Conservation (phyloP, 2,888 invertebrate genomes). For the Synanthedon myopaeformis region DNA sequence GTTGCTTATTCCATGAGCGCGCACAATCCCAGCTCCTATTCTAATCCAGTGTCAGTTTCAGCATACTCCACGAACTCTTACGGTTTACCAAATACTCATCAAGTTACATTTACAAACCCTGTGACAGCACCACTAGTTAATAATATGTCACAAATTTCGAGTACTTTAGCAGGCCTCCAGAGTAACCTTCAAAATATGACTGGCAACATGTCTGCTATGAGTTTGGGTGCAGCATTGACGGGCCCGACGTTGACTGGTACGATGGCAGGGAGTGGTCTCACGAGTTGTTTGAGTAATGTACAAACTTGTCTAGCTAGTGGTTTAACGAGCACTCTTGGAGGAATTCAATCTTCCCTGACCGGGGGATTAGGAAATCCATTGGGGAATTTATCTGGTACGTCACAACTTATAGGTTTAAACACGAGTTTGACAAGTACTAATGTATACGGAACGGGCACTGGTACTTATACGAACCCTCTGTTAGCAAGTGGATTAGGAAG, state of each 20-base stretch:
- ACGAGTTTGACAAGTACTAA: slow-evolving; percentile 49
- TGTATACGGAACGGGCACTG: slow-evolving; percentile 46
- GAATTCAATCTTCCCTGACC: slow-evolving; percentile 51
- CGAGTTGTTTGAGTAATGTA: slow-evolving; percentile 55
- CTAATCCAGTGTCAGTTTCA: slow-evolving; percentile 62
- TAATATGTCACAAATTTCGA: slow-evolving; percentile 63
- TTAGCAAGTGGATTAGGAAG: slow-evolving; percentile 69
- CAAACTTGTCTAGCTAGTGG: slow-evolving; percentile 56
- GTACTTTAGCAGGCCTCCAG: slow-evolving; percentile 58
- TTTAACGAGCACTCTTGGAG: slow-evolving; percentile 49
- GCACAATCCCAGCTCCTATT: slow-evolving; percentile 64
- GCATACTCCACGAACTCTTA: slow-evolving; percentile 59
- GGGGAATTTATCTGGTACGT: slow-evolving; percentile 47
- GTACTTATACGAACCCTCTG: slow-evolving; percentile 76
- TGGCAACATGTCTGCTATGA: slow-evolving; percentile 54
- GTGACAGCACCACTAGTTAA: slow-evolving; percentile 62
- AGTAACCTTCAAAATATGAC: slow-evolving; percentile 59
- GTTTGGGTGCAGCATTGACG: slow-evolving; percentile 49
- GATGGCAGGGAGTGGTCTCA: slow-evolving; percentile 58
- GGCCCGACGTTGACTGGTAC: slow-evolving; percentile 61
- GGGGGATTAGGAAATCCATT: slow-evolving; percentile 55
- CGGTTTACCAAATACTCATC: slow-evolving; percentile 59
- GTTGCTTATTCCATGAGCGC: slow-evolving; percentile 63
- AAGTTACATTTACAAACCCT: slow-evolving; percentile 65
- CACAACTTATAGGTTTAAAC: slow-evolving; percentile 51